These are phyloP conservation scores for Epirrhoe alternata DNA, from an alignment of 2,888 invertebrate species.

Conservation along the genomic window DNA sequence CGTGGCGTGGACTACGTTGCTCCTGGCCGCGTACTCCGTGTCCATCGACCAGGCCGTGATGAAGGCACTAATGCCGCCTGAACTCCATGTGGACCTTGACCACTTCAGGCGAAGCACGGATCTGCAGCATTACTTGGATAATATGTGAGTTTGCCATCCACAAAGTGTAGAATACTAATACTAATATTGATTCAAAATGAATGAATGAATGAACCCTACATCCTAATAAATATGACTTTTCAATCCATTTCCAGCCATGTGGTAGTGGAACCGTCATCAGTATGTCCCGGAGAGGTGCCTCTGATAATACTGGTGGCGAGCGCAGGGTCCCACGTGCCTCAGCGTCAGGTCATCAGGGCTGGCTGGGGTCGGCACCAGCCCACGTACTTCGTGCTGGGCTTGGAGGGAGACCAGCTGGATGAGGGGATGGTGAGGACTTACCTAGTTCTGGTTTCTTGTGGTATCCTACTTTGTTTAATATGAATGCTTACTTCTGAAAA, in stretches of 20 bases:
- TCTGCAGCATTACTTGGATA: slow-evolving; percentile 60
- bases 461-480: no score
- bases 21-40: slow-evolving; percentile 51
- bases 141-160: slow-evolving; percentile 56
- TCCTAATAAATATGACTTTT: neutral
- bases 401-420: slow-evolving; percentile 54
- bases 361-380: slow-evolving; percentile 85
- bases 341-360: slow-evolving; percentile 82
- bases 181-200: no score
- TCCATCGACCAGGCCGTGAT: slow-evolving; percentile 43
- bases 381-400: slow-evolving; percentile 85
- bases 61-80: slow-evolving; percentile 51
- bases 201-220: no score
- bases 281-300: slow-evolving; percentile 54
- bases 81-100: slow-evolving; percentile 50
- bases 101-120: slow-evolving; percentile 61
- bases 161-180: neutral
- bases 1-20: slow-evolving; percentile 33
- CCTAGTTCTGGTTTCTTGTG: no score
- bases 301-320: slow-evolving; percentile 83
- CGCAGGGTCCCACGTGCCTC: slow-evolving; percentile 75
- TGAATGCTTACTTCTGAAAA: no score
- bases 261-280: slow-evolving; percentile 66
- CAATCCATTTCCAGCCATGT: slow-evolving; percentile 56
- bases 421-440: slow-evolving; percentile 57